Evolutionary conservation across 2,113 vertebrate species (phyloP), one percentile per base, ranked within the genome.

Genomic region (Hippolais icterina): DNA sequence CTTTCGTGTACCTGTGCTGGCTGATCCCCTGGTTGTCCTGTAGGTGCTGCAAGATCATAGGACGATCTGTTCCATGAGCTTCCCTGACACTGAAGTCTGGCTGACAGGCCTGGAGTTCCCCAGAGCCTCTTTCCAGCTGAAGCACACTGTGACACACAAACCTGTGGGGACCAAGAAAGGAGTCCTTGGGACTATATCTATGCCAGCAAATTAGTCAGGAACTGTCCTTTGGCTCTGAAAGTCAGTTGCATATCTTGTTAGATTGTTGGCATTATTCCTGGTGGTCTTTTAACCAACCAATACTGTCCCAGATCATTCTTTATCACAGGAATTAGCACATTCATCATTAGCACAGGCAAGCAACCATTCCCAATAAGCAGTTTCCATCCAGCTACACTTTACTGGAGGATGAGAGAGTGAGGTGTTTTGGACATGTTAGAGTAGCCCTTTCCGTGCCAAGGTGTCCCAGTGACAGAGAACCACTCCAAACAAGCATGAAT

Each of bases 21-120:
- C 15, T 56, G 42, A 50, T 77, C 4, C 31, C 27, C 15, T 17
- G 6, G 2, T 18, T 90, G 56, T 57, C 11, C 9, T 69, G 8
- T 18, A 29, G 5, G 2, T 68, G 35, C 37, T 25, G 4, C 25
- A 44, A 27, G 57, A 71, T n/a, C 20, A 22, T 15, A 28, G 5
- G 25, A 19, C 19, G 9, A 21, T 33, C 47, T 74, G 19, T 14
- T 83, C 23, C 29, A 8, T 37, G 15, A 52, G 10, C 16, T 35
- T 68, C 18, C 15, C 22, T 5, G 7, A 29, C 47, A 82, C 15
- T 0, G 0, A 52, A 29, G 22, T 46, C 15, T 35, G 21, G 6
- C 59, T 52, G 42, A 56, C 18, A 52, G 37, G 3, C 23, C 49
- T 37, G 16, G 22, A 79, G 18, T 29, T 79, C 33, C 24, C 49